Evolutionary conservation across 2,797 vertebrate genomes (phyloP).

Genomic region (Arremon brunneinucha): DNA sequence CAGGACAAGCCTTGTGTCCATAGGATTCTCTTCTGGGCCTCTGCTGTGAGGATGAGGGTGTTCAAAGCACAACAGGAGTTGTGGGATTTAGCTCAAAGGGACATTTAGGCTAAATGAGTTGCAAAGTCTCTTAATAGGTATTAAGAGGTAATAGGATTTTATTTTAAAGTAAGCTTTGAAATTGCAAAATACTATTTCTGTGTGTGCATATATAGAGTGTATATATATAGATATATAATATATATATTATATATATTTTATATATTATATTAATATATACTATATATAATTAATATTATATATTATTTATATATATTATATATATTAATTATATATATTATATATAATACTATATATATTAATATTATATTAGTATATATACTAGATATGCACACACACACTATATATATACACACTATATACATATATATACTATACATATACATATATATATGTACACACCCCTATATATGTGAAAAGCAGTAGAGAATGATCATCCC

Average conservation of each 20-base stretch:
- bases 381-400: neutral
- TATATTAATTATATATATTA: too few relatives aligned
- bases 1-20: neutral
- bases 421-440: too few relatives aligned
- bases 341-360: too few relatives aligned
- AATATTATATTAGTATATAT: neutral
- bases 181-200: neutral
- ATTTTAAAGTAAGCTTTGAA: neutral
- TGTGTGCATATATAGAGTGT: accelerated
- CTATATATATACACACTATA: neutral
- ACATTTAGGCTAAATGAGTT: neutral
- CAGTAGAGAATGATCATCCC: neutral
- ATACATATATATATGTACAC: too few relatives aligned
- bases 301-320: too few relatives aligned
- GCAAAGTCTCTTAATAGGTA: neutral
- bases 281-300: too few relatives aligned
- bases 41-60: neutral
- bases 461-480: accelerated
- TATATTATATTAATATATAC: too few relatives aligned
- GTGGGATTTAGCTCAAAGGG: neutral
- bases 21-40: neutral
- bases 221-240: too few relatives aligned
- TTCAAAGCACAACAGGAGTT: neutral
- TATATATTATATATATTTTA: too few relatives aligned
- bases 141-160: neutral